Conservation (phyloP, 1,140 invertebrate genomes). For the Drosophila guanche region DNA sequence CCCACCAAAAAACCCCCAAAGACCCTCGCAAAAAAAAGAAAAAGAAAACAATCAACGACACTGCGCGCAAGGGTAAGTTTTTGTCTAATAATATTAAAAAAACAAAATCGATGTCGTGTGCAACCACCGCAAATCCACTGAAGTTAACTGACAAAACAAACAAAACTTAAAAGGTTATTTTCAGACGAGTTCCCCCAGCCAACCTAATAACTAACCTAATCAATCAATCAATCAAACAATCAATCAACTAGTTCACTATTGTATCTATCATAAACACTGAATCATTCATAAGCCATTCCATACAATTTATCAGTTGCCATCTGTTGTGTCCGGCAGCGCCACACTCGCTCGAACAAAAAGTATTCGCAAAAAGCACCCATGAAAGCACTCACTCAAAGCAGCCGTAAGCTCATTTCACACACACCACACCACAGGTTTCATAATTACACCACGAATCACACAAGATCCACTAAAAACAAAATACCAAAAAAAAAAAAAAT, state of each 20-base stretch:
- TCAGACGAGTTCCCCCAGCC: constrained; percentile 48
- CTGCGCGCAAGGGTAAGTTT: constrained; percentile 48
- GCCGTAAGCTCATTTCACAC: constrained; percentile 33
- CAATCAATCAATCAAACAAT: constrained; percentile 7
- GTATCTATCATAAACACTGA: constrained; percentile 17
- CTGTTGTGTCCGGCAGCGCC: constrained; percentile 39
- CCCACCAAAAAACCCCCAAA: too few relatives aligned
- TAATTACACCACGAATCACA: constrained; percentile 51
- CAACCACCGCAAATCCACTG: constrained; percentile 37
- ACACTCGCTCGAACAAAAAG: constrained; percentile 28
- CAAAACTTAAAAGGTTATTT: constrained; percentile 63
- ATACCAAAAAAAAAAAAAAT: constrained; percentile 18
- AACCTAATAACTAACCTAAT: constrained; percentile 18
- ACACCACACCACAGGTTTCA: constrained; percentile 46
- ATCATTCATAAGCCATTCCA: constrained; percentile 49
- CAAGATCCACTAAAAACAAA: not conserved
- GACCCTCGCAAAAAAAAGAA: too few relatives aligned
- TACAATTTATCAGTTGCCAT: constrained; percentile 34
- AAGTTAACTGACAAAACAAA: constrained; percentile 45
- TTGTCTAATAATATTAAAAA: constrained; percentile 37
- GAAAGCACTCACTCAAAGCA: constrained; percentile 18
- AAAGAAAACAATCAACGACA: constrained; percentile 17
- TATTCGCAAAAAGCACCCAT: constrained; percentile 24
- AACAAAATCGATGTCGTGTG: constrained; percentile 41
- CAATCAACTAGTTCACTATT: constrained; percentile 27